These are phyloP conservation scores for Hymenochirus boettgeri DNA, from an alignment of 2,113 vertebrate species.

Conservation along the genomic window DNA sequence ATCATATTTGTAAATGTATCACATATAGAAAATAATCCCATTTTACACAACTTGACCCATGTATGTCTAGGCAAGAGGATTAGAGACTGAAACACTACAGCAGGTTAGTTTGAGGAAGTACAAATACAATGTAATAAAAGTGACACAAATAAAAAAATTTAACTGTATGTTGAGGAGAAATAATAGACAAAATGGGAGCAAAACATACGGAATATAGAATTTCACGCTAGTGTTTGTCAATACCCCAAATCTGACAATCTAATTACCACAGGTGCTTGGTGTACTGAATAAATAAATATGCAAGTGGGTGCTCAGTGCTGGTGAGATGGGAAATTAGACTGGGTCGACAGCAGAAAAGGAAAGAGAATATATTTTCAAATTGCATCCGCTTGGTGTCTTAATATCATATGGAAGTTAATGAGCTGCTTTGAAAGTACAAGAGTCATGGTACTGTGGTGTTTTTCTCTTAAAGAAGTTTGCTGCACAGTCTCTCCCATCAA, in stretches of 20 bases:
- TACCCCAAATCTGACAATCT: slow-evolving; percentile 73
- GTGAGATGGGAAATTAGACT: slow-evolving; percentile 62
- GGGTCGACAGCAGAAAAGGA: slow-evolving; percentile 65
- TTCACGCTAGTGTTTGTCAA: slow-evolving; percentile 71
- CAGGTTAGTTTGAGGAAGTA: too few species aligned
- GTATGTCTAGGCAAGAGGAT: too few species aligned
- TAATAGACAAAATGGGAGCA: slow-evolving; percentile 45
- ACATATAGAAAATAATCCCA: too few species aligned
- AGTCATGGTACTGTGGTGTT: slow-evolving; percentile 48
- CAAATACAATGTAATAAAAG: not conserved
- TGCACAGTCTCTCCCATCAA: not conserved
- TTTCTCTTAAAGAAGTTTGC: slow-evolving; percentile 19
- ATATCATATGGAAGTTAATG: slow-evolving; percentile 67
- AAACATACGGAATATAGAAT: slow-evolving; percentile 50
- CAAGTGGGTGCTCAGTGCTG: slow-evolving; percentile 67
- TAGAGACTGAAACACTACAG: too few species aligned
- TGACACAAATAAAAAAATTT: not conserved
- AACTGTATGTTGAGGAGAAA: slow-evolving; percentile 31
- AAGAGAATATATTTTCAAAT: slow-evolving; percentile 71
- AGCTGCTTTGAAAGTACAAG: slow-evolving; percentile 67
- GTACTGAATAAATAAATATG: slow-evolving; percentile 77
- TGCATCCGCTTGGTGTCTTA: slow-evolving; percentile 64
- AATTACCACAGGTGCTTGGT: slow-evolving; percentile 67
- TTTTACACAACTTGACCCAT: too few species aligned
- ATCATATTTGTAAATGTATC: too few species aligned